These are phyloP conservation scores for Capra hircus DNA, from an alignment of 2,113 vertebrate species.

Conservation along the genomic window DNA sequence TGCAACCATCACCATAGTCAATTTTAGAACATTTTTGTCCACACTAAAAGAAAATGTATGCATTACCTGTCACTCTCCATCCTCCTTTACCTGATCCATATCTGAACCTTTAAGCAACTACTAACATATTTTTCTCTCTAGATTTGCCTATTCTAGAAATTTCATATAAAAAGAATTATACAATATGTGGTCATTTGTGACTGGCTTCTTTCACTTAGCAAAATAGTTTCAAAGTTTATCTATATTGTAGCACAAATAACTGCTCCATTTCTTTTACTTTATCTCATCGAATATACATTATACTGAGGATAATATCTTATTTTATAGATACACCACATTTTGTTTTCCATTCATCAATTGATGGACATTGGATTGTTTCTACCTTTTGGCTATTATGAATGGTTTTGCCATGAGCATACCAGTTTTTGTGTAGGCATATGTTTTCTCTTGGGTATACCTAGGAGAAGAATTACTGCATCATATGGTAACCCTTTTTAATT, in stretches of 20 bases:
- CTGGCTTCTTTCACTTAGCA: neutral
- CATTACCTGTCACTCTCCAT: neutral
- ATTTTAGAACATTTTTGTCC: slow-evolving; percentile 6
- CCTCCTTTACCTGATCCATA: neutral
- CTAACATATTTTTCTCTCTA: neutral
- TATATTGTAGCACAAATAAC: neutral
- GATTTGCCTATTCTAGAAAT: neutral
- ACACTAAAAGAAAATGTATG: neutral
- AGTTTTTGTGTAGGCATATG: neutral
- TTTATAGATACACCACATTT: neutral
- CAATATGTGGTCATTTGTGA: neutral
- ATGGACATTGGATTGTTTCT: neutral
- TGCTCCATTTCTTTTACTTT: neutral
- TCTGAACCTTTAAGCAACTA: neutral
- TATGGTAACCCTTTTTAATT: neutral
- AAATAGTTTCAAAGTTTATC: neutral
- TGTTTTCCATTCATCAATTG: neutral
- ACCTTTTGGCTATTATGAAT: neutral
- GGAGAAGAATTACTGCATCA: neutral
- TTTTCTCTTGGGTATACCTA: neutral
- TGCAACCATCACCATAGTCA: neutral
- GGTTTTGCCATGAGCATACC: neutral
- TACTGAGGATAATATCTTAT: neutral
- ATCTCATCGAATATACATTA: neutral
- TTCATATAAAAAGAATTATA: neutral